Evolutionary conservation across 2,797 vertebrate species (phyloP).

Genomic region (Aselliscus stoliczkanus): DNA sequence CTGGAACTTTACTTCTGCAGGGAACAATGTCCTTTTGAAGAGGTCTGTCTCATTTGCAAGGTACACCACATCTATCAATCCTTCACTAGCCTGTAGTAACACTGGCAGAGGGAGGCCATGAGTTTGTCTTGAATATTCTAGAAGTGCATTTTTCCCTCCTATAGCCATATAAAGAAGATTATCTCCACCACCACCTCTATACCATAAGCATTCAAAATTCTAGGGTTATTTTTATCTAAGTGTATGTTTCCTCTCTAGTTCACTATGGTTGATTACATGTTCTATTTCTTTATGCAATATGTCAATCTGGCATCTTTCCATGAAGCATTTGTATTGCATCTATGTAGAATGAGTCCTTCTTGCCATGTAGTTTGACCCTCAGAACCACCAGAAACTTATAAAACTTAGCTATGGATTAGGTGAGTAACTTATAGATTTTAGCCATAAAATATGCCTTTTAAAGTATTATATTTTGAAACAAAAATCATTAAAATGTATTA

Average conservation of each 20-base stretch:
- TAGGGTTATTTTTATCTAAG: not conserved
- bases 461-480: not conserved
- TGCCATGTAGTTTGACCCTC: not conserved
- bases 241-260: not conserved
- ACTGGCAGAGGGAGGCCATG: not conserved
- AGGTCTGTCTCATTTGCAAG: not conserved
- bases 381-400: not conserved
- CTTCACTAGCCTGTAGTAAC: not conserved
- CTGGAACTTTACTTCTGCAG: not conserved
- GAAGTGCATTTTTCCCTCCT: not conserved
- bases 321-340: not conserved
- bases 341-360: not conserved
- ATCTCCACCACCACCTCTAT: not conserved
- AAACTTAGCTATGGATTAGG: not conserved
- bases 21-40: not conserved
- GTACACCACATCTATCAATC: not conserved
- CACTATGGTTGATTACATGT: not conserved
- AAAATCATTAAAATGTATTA: constrained; percentile 4
- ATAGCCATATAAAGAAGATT: not conserved
- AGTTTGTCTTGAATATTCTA: not conserved
- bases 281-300: not conserved
- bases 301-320: not conserved
- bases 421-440: not conserved
- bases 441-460: not conserved
- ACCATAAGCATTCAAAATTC: not conserved